A percentile compares a stretch with the other conserved stretches of the same genome.
phyloP scores from a whole-genome alignment of 2,113 vertebrate species.

The Ranitomeya imitator region DNA sequence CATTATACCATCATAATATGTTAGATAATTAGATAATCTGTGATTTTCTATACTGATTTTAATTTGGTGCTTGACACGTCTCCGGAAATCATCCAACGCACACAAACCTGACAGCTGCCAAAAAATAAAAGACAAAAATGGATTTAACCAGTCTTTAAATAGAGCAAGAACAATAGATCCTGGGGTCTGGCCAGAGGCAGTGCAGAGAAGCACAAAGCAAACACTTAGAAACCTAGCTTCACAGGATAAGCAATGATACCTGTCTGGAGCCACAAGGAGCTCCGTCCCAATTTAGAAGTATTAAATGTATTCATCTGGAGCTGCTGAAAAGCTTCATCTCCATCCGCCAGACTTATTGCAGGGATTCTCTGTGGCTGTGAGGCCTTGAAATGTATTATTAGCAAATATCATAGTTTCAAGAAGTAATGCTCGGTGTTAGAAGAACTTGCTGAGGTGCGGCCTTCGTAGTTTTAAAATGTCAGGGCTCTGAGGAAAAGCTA shows the following conservation, averaged over 20 bases:
- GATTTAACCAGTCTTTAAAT: constrained; percentile 43
- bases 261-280: constrained; percentile 2
- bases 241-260: constrained; percentile 20
- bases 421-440: background rate
- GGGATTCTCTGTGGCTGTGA: background rate
- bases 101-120: constrained; percentile 10
- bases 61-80: constrained; percentile 33
- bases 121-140: constrained; percentile 19
- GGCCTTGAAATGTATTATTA: constrained; percentile 8
- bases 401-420: background rate
- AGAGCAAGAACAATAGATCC: constrained; percentile 47
- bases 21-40: too few relatives aligned
- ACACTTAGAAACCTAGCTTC: constrained; percentile 17
- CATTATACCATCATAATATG: too few relatives aligned
- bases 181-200: constrained; percentile 41
- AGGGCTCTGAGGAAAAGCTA: background rate
- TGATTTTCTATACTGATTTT: constrained; percentile 10
- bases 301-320: background rate
- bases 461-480: background rate
- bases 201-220: constrained; percentile 21
- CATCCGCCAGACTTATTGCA: constrained; percentile 1
- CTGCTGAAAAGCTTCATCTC: background rate
- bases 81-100: constrained; percentile 33
- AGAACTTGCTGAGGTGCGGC: background rate
- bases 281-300: background rate